These are phyloP conservation scores for Thripadectes ignobilis DNA, from an alignment of 2,797 vertebrate genomes.

Conservation along the genomic window DNA sequence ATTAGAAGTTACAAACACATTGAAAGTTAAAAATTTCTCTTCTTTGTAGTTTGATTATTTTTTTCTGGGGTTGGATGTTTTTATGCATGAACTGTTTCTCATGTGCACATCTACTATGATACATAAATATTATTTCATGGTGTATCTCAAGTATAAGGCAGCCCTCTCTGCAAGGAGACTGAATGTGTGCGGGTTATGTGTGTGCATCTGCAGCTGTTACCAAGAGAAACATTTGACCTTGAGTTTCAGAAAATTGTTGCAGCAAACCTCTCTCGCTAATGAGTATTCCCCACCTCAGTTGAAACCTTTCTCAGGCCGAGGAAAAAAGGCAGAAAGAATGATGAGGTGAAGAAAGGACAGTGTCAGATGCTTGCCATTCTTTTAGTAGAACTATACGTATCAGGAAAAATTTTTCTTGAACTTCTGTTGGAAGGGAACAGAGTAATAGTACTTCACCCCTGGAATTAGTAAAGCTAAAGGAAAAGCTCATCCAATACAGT, in stretches of 20 bases:
- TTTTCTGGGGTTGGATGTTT: not conserved
- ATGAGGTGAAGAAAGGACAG: not conserved
- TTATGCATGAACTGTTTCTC: not conserved
- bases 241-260: not conserved
- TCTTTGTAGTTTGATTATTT: not conserved
- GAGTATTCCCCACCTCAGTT: not conserved
- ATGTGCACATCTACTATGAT: accelerated
- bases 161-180: not conserved
- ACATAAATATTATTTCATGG: not conserved
- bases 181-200: not conserved
- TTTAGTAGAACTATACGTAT: not conserved
- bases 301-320: not conserved
- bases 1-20: not conserved
- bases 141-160: not conserved
- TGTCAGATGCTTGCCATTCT: not conserved
- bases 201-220: not conserved
- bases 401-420: not conserved
- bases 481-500: not conserved
- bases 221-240: not conserved
- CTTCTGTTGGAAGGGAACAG: not conserved
- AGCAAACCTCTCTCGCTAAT: not conserved
- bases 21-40: not conserved
- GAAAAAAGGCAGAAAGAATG: not conserved
- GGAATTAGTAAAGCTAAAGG: not conserved
- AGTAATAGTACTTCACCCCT: not conserved